Conservation (phyloP, 2,113 vertebrate genomes). For the Saccopteryx leptura region DNA sequence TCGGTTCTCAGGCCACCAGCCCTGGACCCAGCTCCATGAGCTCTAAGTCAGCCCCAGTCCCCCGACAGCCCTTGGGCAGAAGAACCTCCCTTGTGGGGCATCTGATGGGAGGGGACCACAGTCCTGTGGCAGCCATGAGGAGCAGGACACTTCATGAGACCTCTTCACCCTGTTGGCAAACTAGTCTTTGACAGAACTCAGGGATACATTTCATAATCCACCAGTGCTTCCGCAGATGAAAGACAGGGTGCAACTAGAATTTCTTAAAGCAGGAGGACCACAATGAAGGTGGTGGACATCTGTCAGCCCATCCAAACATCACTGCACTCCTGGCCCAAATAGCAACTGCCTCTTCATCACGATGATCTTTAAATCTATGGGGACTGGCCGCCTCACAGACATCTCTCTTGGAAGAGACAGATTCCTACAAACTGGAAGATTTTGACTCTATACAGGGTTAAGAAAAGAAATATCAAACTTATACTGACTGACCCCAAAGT, state of each 20-base stretch:
- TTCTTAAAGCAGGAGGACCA: not conserved
- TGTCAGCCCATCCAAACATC: constrained; percentile 45
- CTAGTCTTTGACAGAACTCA: not conserved
- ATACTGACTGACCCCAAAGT: not conserved
- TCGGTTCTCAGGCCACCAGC: not conserved
- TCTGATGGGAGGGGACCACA: not conserved
- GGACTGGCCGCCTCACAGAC: not conserved
- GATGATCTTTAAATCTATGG: constrained; percentile 44
- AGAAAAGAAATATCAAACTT: not conserved
- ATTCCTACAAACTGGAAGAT: constrained; percentile 53
- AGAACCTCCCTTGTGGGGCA: rapidly evolving
- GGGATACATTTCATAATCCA: not conserved
- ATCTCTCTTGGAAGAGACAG: constrained; percentile 43
- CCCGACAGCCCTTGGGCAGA: not conserved
- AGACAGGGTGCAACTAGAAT: too few relatives aligned
- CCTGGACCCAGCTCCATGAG: not conserved
- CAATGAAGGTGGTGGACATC: constrained; percentile 25
- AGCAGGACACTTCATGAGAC: not conserved
- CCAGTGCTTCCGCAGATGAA: not conserved
- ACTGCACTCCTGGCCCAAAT: not conserved
- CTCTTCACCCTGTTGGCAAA: not conserved
- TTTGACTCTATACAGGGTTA: not conserved
- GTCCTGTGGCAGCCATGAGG: rapidly evolving
- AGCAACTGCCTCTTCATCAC: constrained; percentile 54
- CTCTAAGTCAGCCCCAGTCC: not conserved